These are phyloP conservation scores for Malurus elegans DNA, from an alignment of 2,113 vertebrate genomes.

Conservation along the genomic window DNA sequence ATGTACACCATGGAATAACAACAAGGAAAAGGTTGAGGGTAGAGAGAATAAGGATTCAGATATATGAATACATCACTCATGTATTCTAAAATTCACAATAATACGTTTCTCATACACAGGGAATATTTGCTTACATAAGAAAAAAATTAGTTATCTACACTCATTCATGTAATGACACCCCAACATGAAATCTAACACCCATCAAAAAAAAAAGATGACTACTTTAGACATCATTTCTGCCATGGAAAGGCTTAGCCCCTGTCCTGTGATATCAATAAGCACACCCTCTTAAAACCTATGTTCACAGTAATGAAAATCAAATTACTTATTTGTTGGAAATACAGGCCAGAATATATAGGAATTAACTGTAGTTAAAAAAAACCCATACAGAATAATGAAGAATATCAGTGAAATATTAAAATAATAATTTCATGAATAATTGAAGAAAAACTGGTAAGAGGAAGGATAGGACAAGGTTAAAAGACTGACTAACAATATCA, in stretches of 20 bases:
- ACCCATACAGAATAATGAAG: neutral
- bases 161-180: neutral
- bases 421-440: neutral
- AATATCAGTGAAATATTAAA: neutral
- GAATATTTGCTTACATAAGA: neutral
- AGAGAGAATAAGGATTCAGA: neutral
- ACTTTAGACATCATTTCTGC: neutral
- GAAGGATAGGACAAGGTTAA: neutral
- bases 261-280: neutral
- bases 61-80: neutral
- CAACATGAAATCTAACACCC: neutral
- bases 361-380: neutral
- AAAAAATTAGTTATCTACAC: neutral
- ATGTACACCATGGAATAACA: neutral
- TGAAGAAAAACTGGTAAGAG: neutral
- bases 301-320: neutral
- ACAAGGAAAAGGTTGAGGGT: neutral
- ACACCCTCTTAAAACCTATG: fast-evolving
- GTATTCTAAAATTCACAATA: neutral
- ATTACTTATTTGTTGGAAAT: neutral
- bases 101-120: neutral
- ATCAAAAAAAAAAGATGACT: neutral
- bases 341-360: neutral
- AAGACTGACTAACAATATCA: neutral
- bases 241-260: neutral